phyloP scores from a whole-genome alignment of 2,113 vertebrate species.

The Gavia stellata region DNA sequence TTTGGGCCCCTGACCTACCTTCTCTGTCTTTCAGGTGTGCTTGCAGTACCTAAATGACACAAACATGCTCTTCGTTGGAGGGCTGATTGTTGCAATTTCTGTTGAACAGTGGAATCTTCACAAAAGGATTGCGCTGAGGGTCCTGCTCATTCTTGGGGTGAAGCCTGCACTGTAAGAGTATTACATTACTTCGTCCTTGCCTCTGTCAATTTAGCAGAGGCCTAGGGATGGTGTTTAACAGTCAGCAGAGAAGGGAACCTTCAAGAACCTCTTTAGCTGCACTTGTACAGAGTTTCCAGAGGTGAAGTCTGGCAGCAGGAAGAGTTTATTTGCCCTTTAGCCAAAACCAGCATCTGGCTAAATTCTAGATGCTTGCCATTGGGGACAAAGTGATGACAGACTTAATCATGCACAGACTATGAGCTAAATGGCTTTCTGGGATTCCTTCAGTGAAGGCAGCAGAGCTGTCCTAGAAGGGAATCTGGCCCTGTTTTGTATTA shows the following conservation, averaged over 20 bases:
- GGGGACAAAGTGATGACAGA: not conserved
- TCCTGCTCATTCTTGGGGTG: constrained; percentile 86
- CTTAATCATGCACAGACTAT: not conserved
- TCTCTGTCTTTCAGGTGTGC: constrained; percentile 79
- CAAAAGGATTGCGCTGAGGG: constrained; percentile 89
- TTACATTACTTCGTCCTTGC: not conserved
- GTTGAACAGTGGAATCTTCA: constrained; percentile 96
- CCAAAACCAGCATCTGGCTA: not conserved
- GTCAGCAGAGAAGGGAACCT: not conserved
- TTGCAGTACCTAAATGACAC: constrained; percentile 96
- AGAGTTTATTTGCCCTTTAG: not conserved
- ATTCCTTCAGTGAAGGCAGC: not conserved
- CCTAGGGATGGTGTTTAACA: not conserved
- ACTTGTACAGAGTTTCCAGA: not conserved
- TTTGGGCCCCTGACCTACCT: not conserved
- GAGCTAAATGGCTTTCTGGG: not conserved
- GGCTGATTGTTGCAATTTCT: constrained; percentile 88
- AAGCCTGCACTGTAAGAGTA: constrained; percentile 86
- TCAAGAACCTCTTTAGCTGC: not conserved
- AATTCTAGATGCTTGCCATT: not conserved
- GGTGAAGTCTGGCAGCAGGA: not conserved
- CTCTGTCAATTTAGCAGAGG: not conserved
- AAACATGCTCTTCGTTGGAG: constrained; percentile 91
- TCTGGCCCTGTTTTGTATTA: not conserved
- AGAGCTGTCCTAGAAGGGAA: not conserved